Conservation (phyloP, 2,888 invertebrate genomes). For the Drosophila mayaguana region DNA sequence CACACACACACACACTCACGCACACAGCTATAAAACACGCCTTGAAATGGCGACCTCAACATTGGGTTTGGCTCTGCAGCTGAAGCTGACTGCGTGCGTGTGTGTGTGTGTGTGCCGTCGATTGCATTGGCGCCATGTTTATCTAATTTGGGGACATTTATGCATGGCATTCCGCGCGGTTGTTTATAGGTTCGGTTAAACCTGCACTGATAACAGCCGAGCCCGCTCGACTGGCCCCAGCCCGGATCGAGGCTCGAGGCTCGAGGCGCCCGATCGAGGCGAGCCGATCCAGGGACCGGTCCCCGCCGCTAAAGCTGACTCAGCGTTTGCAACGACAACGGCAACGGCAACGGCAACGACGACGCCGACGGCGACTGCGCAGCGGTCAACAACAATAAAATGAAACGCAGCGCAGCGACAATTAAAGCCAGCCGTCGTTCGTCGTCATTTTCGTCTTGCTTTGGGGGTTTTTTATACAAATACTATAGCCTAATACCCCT, state of each 20-base stretch:
- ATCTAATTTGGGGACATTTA: conserved; percentile 85
- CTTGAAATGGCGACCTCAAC: conserved; percentile 63
- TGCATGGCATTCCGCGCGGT: conserved; percentile 85
- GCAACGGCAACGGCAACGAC: conserved; percentile 5
- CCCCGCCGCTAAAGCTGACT: conserved; percentile 42
- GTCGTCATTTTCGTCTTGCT: conserved; percentile 48
- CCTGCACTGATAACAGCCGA: conserved; percentile 82
- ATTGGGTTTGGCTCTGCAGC: conserved; percentile 35
- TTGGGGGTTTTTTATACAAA: conserved; percentile 6
- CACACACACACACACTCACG: conserved; percentile 6
- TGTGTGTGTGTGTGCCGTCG: conserved; percentile 63
- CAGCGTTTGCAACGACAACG: conserved; percentile 19
- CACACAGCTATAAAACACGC: conserved; percentile 54
- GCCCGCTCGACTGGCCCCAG: conserved; percentile 9
- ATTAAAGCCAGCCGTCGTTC: conserved; percentile 66
- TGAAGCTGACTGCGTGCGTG: conserved; percentile 8
- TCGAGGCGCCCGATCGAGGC: conserved; percentile 16
- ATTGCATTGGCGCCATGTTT: conserved; percentile 85
- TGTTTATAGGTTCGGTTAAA: conserved; percentile 85
- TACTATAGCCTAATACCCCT: neutral
- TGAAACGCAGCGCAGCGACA: conserved; percentile 53
- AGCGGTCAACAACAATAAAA: conserved; percentile 51
- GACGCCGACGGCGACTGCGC: conserved; percentile 43
- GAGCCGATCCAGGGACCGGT: conserved; percentile 38
- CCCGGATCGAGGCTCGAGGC: neutral